Evolutionary conservation across 2,113 vertebrate genomes (phyloP), one percentile per base, ranked within the genome.

Genomic region (Marcusenius ussheri): DNA sequence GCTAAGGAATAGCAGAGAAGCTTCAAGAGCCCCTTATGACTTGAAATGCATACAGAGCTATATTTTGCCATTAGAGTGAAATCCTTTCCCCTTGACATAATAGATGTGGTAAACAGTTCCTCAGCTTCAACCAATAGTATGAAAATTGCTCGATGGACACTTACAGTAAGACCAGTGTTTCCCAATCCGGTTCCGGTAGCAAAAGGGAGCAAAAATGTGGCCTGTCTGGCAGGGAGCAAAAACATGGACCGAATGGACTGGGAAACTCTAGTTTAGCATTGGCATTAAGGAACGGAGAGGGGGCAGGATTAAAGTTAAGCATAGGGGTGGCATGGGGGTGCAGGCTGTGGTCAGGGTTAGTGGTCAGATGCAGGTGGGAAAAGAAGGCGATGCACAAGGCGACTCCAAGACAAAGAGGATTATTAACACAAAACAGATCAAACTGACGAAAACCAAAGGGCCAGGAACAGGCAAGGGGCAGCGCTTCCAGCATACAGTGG

Each of bases 1-100:
- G 91, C 89, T 89, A 2, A 89, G 7, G 49, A 92, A 92, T 91
- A 92, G 93, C 91, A 92, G 92, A 92, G 92, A 88, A 89, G 84
- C 89, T 91, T 91, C 92, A 91, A 91, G 91, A 49, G 42, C 90
- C 86, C 90, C 93, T 91, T 91, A 92, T 89, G 51, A 83, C 87
- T 70, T 83, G 87, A 91, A 91, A 92, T 90, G 62, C 91, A 90
- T 93, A 91, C 94, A 91, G 94, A 95, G 92, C 93, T 94, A 92
- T 92, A 93, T 93, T 92, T 94, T 88, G 89, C 91, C 83, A 91
- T 93, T 94, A 95, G 94, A 95, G 94, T 95, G 94, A 95, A 95
- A 95, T 91, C 90, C 88, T 85, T 87, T 87, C 93, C 90, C 93
- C 92, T 90, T 91, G 93, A 94, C 93, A 94, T 91, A 92, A 92